Conservation (phyloP, 2,113 vertebrate species). For the Hemicordylus capensis region DNA sequence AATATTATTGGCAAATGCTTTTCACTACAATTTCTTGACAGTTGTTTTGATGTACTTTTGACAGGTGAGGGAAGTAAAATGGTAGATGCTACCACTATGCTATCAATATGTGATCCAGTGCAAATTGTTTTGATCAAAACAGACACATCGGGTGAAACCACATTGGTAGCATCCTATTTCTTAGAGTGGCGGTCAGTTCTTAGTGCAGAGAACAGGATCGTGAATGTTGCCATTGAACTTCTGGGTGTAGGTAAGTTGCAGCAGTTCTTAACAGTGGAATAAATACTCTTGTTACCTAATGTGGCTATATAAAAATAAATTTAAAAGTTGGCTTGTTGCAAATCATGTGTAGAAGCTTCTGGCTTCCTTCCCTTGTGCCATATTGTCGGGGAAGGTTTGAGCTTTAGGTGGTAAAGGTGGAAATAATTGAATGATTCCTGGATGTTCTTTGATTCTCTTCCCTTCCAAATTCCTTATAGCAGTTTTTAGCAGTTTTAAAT, state of each 20-base stretch:
- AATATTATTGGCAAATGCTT: background rate
- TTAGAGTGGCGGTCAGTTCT: slow-evolving; percentile 94
- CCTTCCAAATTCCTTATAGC: background rate
- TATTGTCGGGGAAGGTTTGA: too few relatives aligned
- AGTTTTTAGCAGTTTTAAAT: background rate
- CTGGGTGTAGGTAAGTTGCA: slow-evolving; percentile 91
- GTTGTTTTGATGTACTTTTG: slow-evolving; percentile 37
- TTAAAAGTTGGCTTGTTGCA: too few relatives aligned
- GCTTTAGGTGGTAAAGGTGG: too few relatives aligned
- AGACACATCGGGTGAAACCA: slow-evolving; percentile 88
- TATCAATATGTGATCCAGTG: slow-evolving; percentile 93
- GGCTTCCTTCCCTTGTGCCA: too few relatives aligned
- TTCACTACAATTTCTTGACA: background rate
- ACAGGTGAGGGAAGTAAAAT: slow-evolving; percentile 91
- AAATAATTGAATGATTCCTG: too few relatives aligned
- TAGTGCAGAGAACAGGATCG: slow-evolving; percentile 82
- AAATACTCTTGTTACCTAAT: background rate
- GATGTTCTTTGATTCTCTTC: too few relatives aligned
- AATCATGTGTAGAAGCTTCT: too few relatives aligned
- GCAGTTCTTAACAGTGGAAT: background rate
- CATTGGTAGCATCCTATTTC: slow-evolving; percentile 91
- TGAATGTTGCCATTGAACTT: slow-evolving; percentile 86
- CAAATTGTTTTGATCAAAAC: slow-evolving; percentile 95
- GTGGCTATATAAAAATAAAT: too few relatives aligned
- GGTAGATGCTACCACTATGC: slow-evolving; percentile 89